Evolutionary conservation across 2,113 vertebrate genomes (phyloP), one percentile per base, ranked within the genome.

Genomic region (Trematocara unimaculatum): DNA sequence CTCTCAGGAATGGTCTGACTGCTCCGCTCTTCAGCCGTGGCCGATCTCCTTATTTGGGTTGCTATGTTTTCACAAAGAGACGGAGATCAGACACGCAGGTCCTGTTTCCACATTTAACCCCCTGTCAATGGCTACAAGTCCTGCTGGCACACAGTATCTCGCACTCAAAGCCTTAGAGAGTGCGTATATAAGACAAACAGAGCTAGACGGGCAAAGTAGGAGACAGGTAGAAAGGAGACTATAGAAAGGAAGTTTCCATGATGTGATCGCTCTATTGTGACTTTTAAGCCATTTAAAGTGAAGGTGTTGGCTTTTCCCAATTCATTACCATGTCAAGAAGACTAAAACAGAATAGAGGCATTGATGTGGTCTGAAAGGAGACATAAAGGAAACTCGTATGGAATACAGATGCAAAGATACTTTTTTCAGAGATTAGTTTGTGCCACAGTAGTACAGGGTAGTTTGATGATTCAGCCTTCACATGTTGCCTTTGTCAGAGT

Each of bases 1-100:
- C 94, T 96, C 93, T 93, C 90, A 96, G 93, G 96, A 96, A 96
- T 92, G 93, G 95, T 94, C 95, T 96, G 96, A 96, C 95, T 88
- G 93, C 84, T 72, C 49, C 42, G 20, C 84, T 87, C 85, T 78
- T 82, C 92, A 72, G 81, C 82, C 72, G 64, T 84, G 91, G 92
- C 84, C 92, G 77, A 95, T 96, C 91, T 96, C 98, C 98, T 97
- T 99, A 98, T 99, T 98, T 98, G 98, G 98, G 84, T 93, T 94
- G 95, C 93, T 90, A 94, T 89, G 93, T 96, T 96, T 92, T 96
- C 95, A 89, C 84, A 82, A 38, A 79, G 74, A 84, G 77, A 72
- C 8, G 47, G 58, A 64, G 38, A 91, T 85, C 88, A 91, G 58
- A 67, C 72, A n/a, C 1, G 5, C 92, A 94, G 94, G 82, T 89